These are phyloP conservation scores for Montipora foliosa DNA, from an alignment of 64 coral and sea anemone genomes.

Conservation along the genomic window DNA sequence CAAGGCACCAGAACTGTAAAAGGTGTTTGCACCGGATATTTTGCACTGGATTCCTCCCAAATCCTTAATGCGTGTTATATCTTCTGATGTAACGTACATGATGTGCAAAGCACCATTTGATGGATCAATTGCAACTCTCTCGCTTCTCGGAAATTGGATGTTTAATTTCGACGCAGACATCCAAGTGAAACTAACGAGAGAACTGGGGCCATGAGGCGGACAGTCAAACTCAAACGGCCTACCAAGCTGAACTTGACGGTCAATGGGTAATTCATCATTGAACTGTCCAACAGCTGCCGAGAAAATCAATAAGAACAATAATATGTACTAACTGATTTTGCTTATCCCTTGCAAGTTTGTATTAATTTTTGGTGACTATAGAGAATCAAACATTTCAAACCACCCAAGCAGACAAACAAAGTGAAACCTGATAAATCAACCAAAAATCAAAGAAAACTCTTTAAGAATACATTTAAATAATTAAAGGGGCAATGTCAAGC, in stretches of 20 bases:
- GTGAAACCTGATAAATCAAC: too few species aligned
- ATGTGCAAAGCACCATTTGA: conserved; percentile 38
- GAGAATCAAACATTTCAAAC: too few species aligned
- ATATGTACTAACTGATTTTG: too few species aligned
- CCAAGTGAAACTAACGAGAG: background rate
- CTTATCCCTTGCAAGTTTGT: too few species aligned
- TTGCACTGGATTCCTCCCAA: conserved; percentile 5
- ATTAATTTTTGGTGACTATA: too few species aligned
- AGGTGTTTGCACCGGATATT: conserved; percentile 15
- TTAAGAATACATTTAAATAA: too few species aligned
- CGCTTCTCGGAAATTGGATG: background rate
- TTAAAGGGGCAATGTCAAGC: too few species aligned
- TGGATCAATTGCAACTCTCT: background rate
- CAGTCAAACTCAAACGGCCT: background rate
- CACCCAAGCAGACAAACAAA: too few species aligned
- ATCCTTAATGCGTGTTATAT: background rate
- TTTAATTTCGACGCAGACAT: background rate
- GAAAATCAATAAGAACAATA: background rate
- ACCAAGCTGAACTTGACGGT: background rate
- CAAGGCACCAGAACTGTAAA: background rate
- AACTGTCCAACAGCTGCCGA: background rate
- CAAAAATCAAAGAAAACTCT: too few species aligned
- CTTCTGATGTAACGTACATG: conserved; percentile 11
- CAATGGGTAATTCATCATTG: accelerated
- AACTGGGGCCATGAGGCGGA: background rate